phyloP scores from a whole-genome alignment of 2,888 invertebrate genomes.

The Deilephila elpenor region DNA sequence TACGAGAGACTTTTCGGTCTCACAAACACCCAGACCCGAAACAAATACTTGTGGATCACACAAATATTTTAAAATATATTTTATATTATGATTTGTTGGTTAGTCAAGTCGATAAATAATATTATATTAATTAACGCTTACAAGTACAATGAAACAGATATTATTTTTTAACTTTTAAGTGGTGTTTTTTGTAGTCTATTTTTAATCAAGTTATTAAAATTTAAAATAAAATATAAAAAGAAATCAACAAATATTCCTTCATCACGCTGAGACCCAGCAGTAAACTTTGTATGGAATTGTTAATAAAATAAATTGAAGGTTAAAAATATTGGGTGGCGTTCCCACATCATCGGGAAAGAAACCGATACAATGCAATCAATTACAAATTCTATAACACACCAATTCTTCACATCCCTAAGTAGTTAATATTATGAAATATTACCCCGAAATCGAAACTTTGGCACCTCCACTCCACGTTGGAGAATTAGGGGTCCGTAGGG shows the following conservation, averaged over 20 bases:
- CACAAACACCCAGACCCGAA: too few species aligned
- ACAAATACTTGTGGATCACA: too few species aligned
- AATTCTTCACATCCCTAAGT: conserved; percentile 76
- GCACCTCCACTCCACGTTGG: conserved; percentile 50
- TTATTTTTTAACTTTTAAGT: too few species aligned
- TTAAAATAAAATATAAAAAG: neutral
- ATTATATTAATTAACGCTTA: too few species aligned
- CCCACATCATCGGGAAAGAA: conserved; percentile 48
- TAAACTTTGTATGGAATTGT: conserved; percentile 19
- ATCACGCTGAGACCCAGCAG: neutral
- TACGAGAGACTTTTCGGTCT: too few species aligned
- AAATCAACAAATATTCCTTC: neutral
- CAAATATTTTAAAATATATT: too few species aligned
- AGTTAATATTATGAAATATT: conserved; percentile 83
- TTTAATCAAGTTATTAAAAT: too few species aligned
- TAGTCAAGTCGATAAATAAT: too few species aligned
- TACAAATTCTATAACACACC: conserved; percentile 71
- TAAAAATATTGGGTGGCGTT: conserved; percentile 47
- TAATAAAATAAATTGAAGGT: conserved; percentile 33
- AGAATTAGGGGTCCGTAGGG: conserved; percentile 30
- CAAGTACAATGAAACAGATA: too few species aligned
- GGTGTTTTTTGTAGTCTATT: too few species aligned
- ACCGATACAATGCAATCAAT: conserved; percentile 69
- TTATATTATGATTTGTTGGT: too few species aligned
- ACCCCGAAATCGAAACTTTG: conserved; percentile 64